Evolutionary conservation across 2,113 vertebrate species (phyloP), one percentile per base, ranked within the genome.

Genomic region (human (Homo sapiens)): DNA sequence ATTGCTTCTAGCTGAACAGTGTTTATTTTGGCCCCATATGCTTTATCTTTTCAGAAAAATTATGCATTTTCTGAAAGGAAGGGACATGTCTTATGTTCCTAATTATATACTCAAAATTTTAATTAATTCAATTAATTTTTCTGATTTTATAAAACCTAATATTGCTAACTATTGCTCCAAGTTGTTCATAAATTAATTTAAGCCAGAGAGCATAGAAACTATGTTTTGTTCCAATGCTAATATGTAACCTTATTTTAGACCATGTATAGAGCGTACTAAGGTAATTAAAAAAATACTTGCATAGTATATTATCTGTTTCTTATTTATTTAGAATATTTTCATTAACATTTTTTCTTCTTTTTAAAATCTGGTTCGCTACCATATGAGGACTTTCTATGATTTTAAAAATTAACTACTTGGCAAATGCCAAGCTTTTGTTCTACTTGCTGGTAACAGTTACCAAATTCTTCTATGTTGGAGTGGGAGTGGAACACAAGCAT

Each of bases 361-460:
- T 70, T 45, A 70, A 87, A 82, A 93, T 35, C 38, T 70, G 17
- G 1, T 55, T 79, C 68, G 6, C 12, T 6, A 61, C 8, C 73
- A 83, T 90, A 50, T 72, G 5, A 30, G 7, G 9, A 91, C 45
- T 93, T 87, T 87, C 88, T 27, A 88, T 83, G 11, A 68, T 66
- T 61, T 59, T 8, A 96, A 90, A 89, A 88, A 73, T 81, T 73
- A 89, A n/a, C 23, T 90, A 25, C 16, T 66, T 89, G 16, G 13
- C 22, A 95, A 82, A 52, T 85, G 11, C 45, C 70, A 91, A 45
- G 11, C 66, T 98, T 98, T 93, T 96, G 68, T 85, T 98, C 72
- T 97, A 82, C 59, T 88, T 97, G 89, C 40, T 66, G 85, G 48
- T 95, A 97, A 97, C 12, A 97, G 55, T 95, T 0, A 98, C 82